Conservation (phyloP, 2,113 vertebrate genomes). For the Indri indri region DNA sequence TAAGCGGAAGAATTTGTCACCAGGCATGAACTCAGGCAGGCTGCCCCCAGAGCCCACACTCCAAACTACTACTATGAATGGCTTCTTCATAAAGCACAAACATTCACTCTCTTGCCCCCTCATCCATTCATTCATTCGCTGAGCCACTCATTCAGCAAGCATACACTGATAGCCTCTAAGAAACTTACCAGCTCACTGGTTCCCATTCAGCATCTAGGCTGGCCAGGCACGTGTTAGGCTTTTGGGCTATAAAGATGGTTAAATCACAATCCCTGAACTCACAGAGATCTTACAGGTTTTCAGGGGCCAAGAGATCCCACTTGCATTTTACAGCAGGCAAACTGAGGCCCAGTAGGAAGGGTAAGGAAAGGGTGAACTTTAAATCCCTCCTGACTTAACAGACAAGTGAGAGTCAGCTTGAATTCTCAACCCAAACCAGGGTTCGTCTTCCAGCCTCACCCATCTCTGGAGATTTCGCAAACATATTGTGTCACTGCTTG, state of each 20-base stretch:
- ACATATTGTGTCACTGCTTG: background rate
- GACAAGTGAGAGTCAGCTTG: background rate
- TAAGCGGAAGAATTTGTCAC: background rate
- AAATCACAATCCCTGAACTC: background rate
- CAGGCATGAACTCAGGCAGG: background rate
- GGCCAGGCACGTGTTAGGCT: background rate
- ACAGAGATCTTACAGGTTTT: background rate
- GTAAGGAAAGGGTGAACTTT: background rate
- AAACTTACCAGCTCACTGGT: background rate
- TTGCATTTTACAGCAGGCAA: background rate
- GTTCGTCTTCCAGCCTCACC: background rate
- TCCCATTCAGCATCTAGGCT: background rate
- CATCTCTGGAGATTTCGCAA: background rate
- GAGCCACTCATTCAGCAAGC: background rate
- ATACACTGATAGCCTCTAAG: background rate
- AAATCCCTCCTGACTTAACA: background rate
- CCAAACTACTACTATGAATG: background rate
- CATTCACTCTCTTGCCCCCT: background rate
- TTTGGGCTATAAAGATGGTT: background rate
- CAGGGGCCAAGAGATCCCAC: background rate
- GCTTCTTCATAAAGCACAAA: background rate
- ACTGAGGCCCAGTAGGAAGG: background rate
- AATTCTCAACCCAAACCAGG: background rate
- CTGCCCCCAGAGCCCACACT: background rate
- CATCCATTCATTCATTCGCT: background rate